Evolutionary conservation across 23 tunicate species (phyloP).

Genomic region (Trididemnum nubilum): DNA sequence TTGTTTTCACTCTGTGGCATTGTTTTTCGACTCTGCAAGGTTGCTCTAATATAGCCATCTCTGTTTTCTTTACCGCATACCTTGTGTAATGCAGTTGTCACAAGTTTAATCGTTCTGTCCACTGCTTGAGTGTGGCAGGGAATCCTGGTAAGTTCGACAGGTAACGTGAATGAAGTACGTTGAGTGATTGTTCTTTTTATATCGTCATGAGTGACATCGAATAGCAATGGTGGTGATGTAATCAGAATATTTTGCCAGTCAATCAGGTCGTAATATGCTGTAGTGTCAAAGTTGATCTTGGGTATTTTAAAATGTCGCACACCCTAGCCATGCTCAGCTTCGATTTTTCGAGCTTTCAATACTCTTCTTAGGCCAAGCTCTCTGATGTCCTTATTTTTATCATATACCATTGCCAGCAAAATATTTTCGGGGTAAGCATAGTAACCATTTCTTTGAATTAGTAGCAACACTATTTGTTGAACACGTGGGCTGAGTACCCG

Average conservation of each 20-base stretch:
- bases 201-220: not conserved
- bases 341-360: not conserved
- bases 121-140: not conserved
- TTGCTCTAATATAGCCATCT: not conserved
- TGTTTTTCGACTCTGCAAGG: not conserved
- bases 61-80: not conserved
- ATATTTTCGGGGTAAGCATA: not conserved
- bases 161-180: not conserved
- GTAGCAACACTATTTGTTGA: not conserved
- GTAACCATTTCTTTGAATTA: not conserved
- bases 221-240: not conserved
- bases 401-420: not conserved
- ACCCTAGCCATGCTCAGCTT: not conserved
- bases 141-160: not conserved
- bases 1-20: too few relatives aligned
- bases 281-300: not conserved
- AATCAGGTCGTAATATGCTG: not conserved
- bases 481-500: not conserved
- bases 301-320: not conserved
- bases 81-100: not conserved
- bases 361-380: not conserved
- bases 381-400: too few relatives aligned
- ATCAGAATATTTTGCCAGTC: not conserved
- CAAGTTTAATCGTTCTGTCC: not conserved
- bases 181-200: not conserved